These are phyloP conservation scores for Amiota minor DNA, from an alignment of 2,888 invertebrate species.

Conservation along the genomic window DNA sequence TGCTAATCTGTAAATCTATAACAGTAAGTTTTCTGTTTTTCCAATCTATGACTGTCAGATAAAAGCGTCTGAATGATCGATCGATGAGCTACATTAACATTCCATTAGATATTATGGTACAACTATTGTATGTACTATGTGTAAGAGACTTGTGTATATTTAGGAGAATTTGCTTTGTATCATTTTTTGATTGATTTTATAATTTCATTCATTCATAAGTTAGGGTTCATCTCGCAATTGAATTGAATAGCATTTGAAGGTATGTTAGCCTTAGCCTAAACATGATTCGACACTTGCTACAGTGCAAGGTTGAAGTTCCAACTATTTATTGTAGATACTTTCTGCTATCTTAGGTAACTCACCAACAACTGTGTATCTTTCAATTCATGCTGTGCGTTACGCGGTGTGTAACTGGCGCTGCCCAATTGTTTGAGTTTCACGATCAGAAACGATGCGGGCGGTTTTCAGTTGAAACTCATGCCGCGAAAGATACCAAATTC, in stretches of 20 bases:
- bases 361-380: slow-evolving; percentile 5
- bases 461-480: slow-evolving; percentile 33
- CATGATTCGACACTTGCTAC: too few species aligned
- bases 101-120: too few species aligned
- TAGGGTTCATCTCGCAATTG: too few species aligned
- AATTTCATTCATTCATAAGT: too few species aligned
- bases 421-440: background rate
- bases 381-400: slow-evolving; percentile 1
- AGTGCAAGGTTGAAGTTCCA: too few species aligned
- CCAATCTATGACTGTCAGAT: background rate
- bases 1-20: slow-evolving; percentile 10
- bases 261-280: too few species aligned
- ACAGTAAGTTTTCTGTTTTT: background rate
- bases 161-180: background rate
- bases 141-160: background rate
- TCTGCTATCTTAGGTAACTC: background rate
- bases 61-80: slow-evolving; percentile 1
- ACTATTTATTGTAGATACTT: background rate
- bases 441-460: slow-evolving; percentile 12
- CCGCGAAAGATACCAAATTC: slow-evolving; percentile 19
- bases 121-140: background rate
- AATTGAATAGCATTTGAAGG: too few species aligned
- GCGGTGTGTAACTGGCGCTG: slow-evolving; percentile 2
- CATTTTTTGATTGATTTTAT: too few species aligned
- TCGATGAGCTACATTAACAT: background rate